These are phyloP conservation scores for Cryptomyrus ogoouensis DNA, from an alignment of 2,113 vertebrate species.

Conservation along the genomic window DNA sequence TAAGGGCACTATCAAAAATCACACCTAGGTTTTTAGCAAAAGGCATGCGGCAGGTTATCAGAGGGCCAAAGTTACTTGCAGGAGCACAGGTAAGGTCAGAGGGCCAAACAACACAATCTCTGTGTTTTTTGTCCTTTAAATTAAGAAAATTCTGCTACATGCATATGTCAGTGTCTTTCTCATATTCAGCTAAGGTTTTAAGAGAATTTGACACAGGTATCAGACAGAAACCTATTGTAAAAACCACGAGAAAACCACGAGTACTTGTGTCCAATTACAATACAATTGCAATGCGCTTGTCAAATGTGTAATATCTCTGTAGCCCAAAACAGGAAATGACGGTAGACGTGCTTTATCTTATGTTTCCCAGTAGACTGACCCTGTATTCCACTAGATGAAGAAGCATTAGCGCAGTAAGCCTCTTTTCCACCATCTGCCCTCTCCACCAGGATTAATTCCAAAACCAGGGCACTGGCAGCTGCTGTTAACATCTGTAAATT, in stretches of 20 bases:
- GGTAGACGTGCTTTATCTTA: constrained; percentile 34
- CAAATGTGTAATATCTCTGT: not conserved
- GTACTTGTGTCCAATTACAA: not conserved
- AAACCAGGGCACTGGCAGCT: constrained; percentile 51
- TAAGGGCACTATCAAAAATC: not conserved
- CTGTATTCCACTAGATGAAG: constrained; percentile 58
- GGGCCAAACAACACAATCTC: not conserved
- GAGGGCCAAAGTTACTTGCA: not conserved
- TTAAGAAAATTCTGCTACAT: not conserved
- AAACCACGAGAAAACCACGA: no score
- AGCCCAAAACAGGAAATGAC: constrained; percentile 14
- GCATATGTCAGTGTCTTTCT: not conserved
- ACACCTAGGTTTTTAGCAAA: not conserved
- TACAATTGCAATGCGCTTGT: not conserved
- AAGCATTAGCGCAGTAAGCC: constrained; percentile 63
- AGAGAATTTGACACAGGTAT: not conserved
- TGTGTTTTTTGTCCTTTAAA: not conserved
- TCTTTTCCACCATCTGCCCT: constrained; percentile 64
- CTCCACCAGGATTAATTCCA: constrained; percentile 58
- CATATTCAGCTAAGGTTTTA: not conserved
- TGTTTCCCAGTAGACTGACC: constrained; percentile 41
- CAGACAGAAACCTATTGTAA: not conserved
- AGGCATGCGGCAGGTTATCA: not conserved
- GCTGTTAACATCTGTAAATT: constrained; percentile 61
- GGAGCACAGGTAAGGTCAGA: not conserved